Evolutionary conservation across 92 coral and sea anemone genomes (phyloP).

Genomic region (Palythoa grandiflora): DNA sequence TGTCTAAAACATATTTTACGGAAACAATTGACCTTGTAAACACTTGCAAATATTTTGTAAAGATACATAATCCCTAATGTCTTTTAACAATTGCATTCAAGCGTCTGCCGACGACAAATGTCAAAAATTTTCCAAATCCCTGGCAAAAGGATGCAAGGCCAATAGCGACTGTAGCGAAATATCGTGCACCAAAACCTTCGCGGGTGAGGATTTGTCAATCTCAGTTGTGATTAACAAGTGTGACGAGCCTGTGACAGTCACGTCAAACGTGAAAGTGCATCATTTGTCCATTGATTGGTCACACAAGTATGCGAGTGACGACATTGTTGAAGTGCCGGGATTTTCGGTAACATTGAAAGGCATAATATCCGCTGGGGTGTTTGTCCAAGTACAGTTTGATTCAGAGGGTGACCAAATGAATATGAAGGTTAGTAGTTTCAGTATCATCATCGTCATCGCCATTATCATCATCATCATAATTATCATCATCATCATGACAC

Average conservation of each 20-base stretch:
- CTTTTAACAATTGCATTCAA: not conserved
- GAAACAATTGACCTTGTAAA: no score
- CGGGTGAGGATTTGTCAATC: not conserved
- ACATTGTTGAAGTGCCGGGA: slow-evolving; percentile 66
- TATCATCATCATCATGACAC: no score
- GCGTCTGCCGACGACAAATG: slow-evolving; percentile 41
- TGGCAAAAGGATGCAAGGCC: slow-evolving; percentile 63
- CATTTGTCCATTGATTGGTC: slow-evolving; percentile 67
- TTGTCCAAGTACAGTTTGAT: slow-evolving; percentile 41
- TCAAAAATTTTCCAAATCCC: slow-evolving; percentile 37
- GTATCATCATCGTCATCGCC: no score
- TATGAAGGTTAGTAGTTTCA: slow-evolving; percentile 45
- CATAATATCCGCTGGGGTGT: slow-evolving; percentile 51
- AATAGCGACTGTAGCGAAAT: slow-evolving; percentile 65
- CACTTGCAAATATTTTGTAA: no score
- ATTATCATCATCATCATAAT: no score
- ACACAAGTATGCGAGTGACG: slow-evolving; percentile 64
- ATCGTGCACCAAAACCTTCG: slow-evolving; percentile 58
- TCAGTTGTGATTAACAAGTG: slow-evolving; percentile 55
- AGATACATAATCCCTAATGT: no score
- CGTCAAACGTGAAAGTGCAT: slow-evolving; percentile 64
- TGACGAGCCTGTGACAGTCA: slow-evolving; percentile 69
- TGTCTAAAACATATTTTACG: no score
- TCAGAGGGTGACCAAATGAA: slow-evolving; percentile 31
- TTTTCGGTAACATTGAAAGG: slow-evolving; percentile 41